Conservation (phyloP, 2,797 vertebrate species). For the Chloroceryle inda region DNA sequence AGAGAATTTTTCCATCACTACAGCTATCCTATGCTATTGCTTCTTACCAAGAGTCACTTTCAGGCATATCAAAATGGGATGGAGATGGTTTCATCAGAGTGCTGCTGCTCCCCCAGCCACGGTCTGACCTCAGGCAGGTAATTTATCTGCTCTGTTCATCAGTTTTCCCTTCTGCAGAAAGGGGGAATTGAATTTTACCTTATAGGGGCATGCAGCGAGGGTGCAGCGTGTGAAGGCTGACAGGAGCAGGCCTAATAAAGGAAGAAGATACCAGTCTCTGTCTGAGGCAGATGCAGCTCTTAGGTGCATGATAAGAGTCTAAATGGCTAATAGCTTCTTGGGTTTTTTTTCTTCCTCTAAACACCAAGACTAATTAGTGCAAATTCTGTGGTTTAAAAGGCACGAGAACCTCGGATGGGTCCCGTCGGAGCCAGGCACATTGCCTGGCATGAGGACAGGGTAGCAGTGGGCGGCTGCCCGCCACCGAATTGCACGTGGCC, state of each 20-base stretch:
- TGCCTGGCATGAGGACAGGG: neutral
- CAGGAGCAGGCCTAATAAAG: constrained; percentile 27
- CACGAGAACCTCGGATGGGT: neutral
- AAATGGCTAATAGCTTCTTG: neutral
- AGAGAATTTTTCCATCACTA: neutral
- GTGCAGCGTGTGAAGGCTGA: neutral
- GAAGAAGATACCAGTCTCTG: neutral
- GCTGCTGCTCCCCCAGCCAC: neutral
- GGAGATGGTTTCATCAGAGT: neutral
- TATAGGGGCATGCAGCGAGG: constrained; percentile 24
- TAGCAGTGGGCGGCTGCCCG: neutral
- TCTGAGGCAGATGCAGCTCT: neutral
- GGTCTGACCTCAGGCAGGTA: constrained; percentile 31
- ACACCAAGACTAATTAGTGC: neutral
- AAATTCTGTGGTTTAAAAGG: neutral
- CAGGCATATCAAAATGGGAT: constrained; percentile 8
- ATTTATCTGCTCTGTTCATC: constrained; percentile 32
- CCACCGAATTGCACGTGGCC: fast-evolving
- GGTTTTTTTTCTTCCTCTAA: neutral
- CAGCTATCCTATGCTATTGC: neutral
- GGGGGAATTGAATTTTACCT: constrained; percentile 46
- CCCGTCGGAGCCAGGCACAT: fast-evolving
- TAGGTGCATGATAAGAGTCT: neutral
- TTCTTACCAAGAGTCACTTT: neutral
- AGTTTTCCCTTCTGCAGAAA: constrained; percentile 19